Evolutionary conservation across 2,888 invertebrate genomes (phyloP), one percentile per base, ranked within the genome.

Genomic region (Dynastes maya): DNA sequence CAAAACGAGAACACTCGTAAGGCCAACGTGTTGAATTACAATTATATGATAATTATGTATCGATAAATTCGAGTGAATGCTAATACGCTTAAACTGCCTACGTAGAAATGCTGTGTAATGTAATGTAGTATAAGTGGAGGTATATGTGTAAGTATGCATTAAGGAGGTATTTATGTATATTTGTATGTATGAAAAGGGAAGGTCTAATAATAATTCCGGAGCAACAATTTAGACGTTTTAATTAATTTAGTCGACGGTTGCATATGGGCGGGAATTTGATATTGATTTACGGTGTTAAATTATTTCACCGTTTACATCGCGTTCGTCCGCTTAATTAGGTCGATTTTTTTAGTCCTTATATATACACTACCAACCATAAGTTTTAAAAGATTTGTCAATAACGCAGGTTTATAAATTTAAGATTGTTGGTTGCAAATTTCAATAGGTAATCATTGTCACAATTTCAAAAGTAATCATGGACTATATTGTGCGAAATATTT

Each of bases 31-130:
- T 58, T 16, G 65, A 67, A 67, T 67, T 67, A 40, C 65, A 67
- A 67, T 67, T 67, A 67, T 67, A 67, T 67, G 65, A 67, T 67
- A 67, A 67, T 67, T 22, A 58, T 22, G 22, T 67, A 67, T 40
- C 65, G 22, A 67, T 67, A 67, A 67, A 67, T 67, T 22, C 65
- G 16, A 22, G 16, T 45, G 40, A 27, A 58, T 58, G 55, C 16
- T 58, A 58, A 58, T 58, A 58, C 55, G 55, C 22, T 58, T 58
- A 58, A 45, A 58, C 55, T n/a, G 22, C 55, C 55, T 58, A 58
- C 55, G 55, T 58, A 58, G 55, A 22, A 58, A 22, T 8, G 55
- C 5, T 55, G 2, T 3, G 8, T 53, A n/a, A 53, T 53, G 16
- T 16, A 53, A 8, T 5, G 55, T 58, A 16, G 22, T 11, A 6